phyloP scores from a whole-genome alignment of 92 coral and sea anemone species.

The Phymanthus crucifer region DNA sequence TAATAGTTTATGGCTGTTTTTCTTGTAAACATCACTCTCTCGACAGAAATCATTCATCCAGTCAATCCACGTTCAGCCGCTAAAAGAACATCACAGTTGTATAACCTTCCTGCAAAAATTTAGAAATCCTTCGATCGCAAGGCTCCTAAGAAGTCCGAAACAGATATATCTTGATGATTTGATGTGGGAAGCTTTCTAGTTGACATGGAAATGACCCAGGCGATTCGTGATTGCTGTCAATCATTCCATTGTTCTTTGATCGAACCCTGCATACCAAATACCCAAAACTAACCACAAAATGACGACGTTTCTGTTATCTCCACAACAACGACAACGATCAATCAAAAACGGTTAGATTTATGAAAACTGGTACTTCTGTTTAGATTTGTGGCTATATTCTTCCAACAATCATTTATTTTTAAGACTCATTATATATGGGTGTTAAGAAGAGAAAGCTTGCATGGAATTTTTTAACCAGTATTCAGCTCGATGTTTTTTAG shows the following conservation, averaged over 20 bases:
- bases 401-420: too few relatives aligned
- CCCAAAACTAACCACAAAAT: conserved; percentile 12
- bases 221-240: conserved; percentile 3
- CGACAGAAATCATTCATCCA: neutral
- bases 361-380: neutral
- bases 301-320: neutral
- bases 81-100: neutral
- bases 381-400: neutral
- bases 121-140: neutral
- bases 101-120: neutral
- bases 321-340: neutral
- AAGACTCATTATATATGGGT: neutral
- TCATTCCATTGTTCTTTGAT: conserved; percentile 19
- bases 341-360: neutral
- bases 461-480: too few relatives aligned
- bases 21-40: neutral
- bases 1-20: neutral
- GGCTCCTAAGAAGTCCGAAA: neutral
- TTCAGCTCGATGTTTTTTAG: too few relatives aligned
- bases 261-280: neutral
- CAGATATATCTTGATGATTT: conserved; percentile 1
- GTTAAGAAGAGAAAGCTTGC: too few relatives aligned
- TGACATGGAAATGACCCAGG: conserved; percentile 13
- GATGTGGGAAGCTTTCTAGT: neutral
- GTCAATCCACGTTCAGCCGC: neutral